A percentile compares a stretch with the other conserved stretches of the same genome.
Conservation (phyloP, 2,888 invertebrate genomes). For the Cheilosia vulpina region DNA sequence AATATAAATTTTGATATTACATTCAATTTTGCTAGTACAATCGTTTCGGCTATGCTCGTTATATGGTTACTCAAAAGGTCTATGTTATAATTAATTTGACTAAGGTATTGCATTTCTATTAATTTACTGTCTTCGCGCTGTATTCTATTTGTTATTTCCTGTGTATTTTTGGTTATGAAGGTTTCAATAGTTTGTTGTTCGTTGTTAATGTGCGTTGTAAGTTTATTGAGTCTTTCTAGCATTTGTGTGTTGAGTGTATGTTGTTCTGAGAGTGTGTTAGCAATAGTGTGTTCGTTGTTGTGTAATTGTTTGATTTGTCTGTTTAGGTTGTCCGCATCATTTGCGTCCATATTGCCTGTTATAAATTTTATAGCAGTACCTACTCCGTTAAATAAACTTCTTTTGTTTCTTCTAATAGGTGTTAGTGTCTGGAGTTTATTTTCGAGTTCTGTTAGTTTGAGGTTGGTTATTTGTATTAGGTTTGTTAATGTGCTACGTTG, state of each 20-base stretch:
- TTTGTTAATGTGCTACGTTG: slow-evolving; percentile 1
- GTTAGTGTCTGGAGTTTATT: slow-evolving; percentile 25
- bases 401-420: slow-evolving; percentile 27
- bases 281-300: slow-evolving; percentile 10
- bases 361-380: slow-evolving; percentile 42
- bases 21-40: slow-evolving; percentile 19
- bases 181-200: slow-evolving; percentile 24
- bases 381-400: slow-evolving; percentile 43
- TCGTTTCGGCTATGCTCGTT: slow-evolving; percentile 28
- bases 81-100: slow-evolving; percentile 38
- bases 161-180: slow-evolving; percentile 19
- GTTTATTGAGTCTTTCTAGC: slow-evolving; percentile 44
- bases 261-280: slow-evolving; percentile 1
- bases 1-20: too few relatives aligned
- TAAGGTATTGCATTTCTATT: slow-evolving; percentile 16
- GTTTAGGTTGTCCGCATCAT: slow-evolving; percentile 29
- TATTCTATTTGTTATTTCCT: slow-evolving; percentile 11
- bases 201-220: slow-evolving; percentile 39
- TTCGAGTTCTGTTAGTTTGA: slow-evolving; percentile 34
- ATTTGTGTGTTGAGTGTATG: slow-evolving; percentile 28
- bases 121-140: slow-evolving; percentile 17
- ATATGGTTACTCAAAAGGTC: slow-evolving; percentile 34
- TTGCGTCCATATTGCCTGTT: slow-evolving; percentile 33
- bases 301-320: slow-evolving; percentile 22
- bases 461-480: slow-evolving; percentile 20